Conservation (phyloP, 2,113 vertebrate species). For the Orthonyx spaldingii region DNA sequence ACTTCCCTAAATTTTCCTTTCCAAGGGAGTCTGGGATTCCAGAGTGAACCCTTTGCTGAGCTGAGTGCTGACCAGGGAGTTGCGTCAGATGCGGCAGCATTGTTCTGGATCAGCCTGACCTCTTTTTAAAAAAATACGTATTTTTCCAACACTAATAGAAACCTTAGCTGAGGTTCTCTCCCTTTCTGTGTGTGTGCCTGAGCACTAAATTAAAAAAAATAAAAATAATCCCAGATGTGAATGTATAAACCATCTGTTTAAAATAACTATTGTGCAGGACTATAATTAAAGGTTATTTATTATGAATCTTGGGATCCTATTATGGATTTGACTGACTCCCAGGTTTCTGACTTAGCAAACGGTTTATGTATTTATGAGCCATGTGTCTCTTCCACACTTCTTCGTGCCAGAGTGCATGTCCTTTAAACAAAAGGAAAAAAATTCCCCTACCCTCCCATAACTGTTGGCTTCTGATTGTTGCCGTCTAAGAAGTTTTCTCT, state of each 20-base stretch:
- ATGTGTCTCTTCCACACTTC: constrained; percentile 14
- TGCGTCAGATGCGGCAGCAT: background rate
- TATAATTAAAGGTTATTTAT: constrained; percentile 72
- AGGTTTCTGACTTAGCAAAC: constrained; percentile 63
- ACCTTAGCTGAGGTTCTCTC: constrained; percentile 10
- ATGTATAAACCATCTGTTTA: constrained; percentile 67
- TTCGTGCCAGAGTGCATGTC: background rate
- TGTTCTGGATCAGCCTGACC: constrained; percentile 5
- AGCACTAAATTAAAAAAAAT: constrained; percentile 18
- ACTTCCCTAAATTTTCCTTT: background rate
- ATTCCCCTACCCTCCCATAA: background rate
- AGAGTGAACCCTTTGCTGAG: background rate
- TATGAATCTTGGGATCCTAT: constrained; percentile 65
- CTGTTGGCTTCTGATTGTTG: constrained; percentile 34
- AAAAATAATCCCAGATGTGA: constrained; percentile 59
- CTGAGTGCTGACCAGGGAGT: background rate
- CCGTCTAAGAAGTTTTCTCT: constrained; percentile 1
- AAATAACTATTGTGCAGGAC: constrained; percentile 61
- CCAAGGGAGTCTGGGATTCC: background rate
- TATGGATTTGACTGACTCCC: constrained; percentile 62
- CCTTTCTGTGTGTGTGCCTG: background rate
- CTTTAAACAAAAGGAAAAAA: constrained; percentile 32
- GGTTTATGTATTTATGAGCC: constrained; percentile 39
- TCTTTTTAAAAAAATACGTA: background rate
- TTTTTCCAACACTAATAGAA: constrained; percentile 35